A percentile compares a stretch with the other conserved stretches of the same genome.
Conservation (phyloP, 2,888 invertebrate genomes). For the Microdon myrmicae region DNA sequence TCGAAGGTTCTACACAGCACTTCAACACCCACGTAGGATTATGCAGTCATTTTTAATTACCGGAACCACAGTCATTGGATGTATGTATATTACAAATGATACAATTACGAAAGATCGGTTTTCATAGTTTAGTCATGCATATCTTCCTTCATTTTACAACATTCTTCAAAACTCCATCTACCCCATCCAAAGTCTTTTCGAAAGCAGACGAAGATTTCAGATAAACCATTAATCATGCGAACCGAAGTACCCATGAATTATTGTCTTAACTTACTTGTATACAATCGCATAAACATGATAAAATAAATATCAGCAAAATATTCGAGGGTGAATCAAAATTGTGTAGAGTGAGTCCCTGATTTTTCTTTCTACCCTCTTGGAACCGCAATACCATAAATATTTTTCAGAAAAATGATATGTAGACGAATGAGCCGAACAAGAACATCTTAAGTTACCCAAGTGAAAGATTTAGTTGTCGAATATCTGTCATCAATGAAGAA, state of each 20-base stretch:
- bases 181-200: no score
- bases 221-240: constrained; percentile 31
- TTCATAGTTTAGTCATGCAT: no score
- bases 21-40: no score
- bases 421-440: constrained; percentile 13
- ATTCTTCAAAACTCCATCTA: no score
- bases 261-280: constrained; percentile 36
- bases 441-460: constrained; percentile 37
- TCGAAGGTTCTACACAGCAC: no score
- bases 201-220: constrained; percentile 11
- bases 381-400: constrained; percentile 48
- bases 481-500: constrained; percentile 10
- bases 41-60: no score
- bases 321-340: constrained; percentile 23
- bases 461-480: constrained; percentile 42
- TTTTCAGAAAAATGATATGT: constrained; percentile 43
- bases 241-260: constrained; percentile 31
- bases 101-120: no score
- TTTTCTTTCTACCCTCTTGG: constrained; percentile 8
- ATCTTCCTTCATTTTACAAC: no score
- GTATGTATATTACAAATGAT: no score
- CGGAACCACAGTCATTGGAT: no score
- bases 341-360: constrained; percentile 12
- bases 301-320: constrained; percentile 25
- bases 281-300: constrained; percentile 28